Conservation (phyloP, 1,140 invertebrate genomes). For the Lasaia peninsularis region DNA sequence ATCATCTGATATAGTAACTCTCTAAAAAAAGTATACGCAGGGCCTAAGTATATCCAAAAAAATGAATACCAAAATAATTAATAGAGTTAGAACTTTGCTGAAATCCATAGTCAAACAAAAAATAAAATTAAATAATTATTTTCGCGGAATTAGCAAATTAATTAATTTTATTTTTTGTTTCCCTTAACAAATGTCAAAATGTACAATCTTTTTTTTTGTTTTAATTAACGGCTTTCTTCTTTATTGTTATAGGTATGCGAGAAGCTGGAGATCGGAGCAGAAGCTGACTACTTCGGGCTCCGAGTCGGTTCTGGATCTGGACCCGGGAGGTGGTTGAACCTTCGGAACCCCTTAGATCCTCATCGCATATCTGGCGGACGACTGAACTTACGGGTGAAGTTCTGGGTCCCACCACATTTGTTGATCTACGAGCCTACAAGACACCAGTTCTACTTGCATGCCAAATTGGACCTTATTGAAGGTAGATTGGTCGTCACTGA, state of each 20-base stretch:
- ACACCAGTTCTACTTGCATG: constrained; percentile 91
- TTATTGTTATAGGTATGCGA: constrained; percentile 85
- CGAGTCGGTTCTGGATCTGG: constrained; percentile 82
- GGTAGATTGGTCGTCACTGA: constrained; percentile 83
- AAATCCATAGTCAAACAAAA: too few species aligned
- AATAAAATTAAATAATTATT: too few species aligned
- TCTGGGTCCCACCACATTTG: constrained; percentile 93
- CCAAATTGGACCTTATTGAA: constrained; percentile 85
- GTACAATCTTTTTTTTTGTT: too few species aligned
- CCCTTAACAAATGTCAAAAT: too few species aligned
- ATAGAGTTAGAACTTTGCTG: too few species aligned
- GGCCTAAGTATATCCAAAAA: too few species aligned
- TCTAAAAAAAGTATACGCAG: too few species aligned
- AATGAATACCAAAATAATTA: too few species aligned
- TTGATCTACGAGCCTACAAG: constrained; percentile 90
- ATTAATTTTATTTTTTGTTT: too few species aligned
- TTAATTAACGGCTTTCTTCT: background rate
- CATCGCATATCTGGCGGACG: constrained; percentile 80
- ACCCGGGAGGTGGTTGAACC: constrained; percentile 89
- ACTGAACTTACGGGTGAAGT: constrained; percentile 86
- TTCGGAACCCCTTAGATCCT: constrained; percentile 88
- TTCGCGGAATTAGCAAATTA: too few species aligned
- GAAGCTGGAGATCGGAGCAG: constrained; percentile 87
- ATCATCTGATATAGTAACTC: too few species aligned
- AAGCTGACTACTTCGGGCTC: constrained; percentile 93